Conservation (phyloP, 2,888 invertebrate genomes). For the Harpalus rufipes region DNA sequence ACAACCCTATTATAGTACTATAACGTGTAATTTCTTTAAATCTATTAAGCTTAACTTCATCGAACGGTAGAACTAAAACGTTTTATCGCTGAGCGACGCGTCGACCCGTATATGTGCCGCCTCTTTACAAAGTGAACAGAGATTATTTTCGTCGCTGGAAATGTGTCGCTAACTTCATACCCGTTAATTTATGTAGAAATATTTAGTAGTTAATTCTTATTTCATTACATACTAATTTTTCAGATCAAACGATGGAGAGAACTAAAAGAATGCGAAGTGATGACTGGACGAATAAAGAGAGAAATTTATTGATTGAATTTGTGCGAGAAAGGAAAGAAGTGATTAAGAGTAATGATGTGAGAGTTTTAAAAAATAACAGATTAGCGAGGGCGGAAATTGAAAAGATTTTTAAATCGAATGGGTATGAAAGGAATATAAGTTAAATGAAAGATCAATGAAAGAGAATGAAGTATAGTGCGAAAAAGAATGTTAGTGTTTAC, state of each 20-base stretch:
- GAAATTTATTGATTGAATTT: neutral
- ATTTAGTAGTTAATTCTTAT: neutral
- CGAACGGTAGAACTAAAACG: too few relatives aligned
- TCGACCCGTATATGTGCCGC: too few relatives aligned
- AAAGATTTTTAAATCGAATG: conserved; percentile 8
- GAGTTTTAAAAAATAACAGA: conserved; percentile 12
- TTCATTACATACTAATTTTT: neutral
- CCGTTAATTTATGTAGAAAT: neutral
- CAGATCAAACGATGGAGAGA: neutral
- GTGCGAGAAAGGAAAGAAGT: too few relatives aligned
- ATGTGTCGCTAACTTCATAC: too few relatives aligned
- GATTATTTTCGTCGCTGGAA: too few relatives aligned
- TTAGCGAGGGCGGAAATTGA: conserved; percentile 23
- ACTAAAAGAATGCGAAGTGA: neutral
- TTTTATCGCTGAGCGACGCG: too few relatives aligned
- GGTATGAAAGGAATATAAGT: neutral
- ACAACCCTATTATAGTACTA: too few relatives aligned
- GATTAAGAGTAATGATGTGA: too few relatives aligned
- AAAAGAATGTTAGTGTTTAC: too few relatives aligned
- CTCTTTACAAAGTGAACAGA: too few relatives aligned
- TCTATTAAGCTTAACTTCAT: too few relatives aligned
- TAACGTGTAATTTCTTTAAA: too few relatives aligned
- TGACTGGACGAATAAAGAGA: neutral
- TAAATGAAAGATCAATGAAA: conserved; percentile 40
- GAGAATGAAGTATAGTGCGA: conserved; percentile 36